Percentiles rank a stretch among this genome's conserved stretches.
Evolutionary conservation across 2,888 invertebrate species (phyloP).

Genomic region (Spilarctia lutea): DNA sequence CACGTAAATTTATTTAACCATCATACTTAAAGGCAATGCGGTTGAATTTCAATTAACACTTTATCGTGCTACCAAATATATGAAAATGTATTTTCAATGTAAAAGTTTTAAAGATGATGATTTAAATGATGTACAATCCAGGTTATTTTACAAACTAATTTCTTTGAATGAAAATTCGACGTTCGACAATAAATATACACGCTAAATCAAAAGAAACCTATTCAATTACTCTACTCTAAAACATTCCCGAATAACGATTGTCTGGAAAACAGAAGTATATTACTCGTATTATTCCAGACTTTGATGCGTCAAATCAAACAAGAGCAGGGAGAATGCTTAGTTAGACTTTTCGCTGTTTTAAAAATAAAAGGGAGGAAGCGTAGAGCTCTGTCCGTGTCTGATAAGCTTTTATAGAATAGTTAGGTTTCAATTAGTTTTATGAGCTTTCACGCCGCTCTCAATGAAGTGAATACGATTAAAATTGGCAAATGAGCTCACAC

Average conservation of each 20-base stretch:
- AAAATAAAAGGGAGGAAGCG: neutral
- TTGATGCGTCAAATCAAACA: neutral
- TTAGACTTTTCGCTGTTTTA: neutral
- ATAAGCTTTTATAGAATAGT: neutral
- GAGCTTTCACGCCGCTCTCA: neutral
- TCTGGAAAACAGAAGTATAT: neutral
- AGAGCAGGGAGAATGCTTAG: neutral
- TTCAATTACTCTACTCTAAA: neutral
- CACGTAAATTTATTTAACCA: conserved; percentile 3
- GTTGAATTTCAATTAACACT: too few relatives aligned
- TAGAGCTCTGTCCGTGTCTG: neutral
- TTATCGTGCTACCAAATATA: too few relatives aligned
- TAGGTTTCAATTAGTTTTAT: neutral
- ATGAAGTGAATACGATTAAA: neutral
- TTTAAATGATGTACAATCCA: too few relatives aligned
- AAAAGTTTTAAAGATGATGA: too few relatives aligned
- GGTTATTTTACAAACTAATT: too few relatives aligned
- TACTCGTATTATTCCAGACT: neutral
- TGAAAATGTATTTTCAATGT: too few relatives aligned
- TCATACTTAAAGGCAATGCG: too few relatives aligned
- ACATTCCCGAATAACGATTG: neutral
- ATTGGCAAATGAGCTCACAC: neutral
- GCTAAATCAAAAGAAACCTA: too few relatives aligned
- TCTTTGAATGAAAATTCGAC: too few relatives aligned
- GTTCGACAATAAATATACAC: too few relatives aligned